phyloP scores from a whole-genome alignment of 1,140 invertebrate genomes.

The Nixonia krombeini region DNA sequence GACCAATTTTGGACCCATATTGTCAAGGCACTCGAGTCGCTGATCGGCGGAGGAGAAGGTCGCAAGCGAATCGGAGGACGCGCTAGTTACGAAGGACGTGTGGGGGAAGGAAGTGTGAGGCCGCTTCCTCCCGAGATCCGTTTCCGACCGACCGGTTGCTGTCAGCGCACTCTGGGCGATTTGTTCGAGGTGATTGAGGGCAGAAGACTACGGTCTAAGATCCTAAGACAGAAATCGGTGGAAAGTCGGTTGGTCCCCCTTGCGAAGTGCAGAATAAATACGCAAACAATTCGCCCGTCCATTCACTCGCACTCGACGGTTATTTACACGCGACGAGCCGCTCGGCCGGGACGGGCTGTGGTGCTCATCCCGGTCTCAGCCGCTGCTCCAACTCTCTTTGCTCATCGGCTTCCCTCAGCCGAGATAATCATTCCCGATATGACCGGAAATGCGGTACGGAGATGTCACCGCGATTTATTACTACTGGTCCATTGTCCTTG shows the following conservation, averaged over 20 bases:
- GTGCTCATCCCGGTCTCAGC: background rate
- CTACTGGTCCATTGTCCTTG: conserved; percentile 42
- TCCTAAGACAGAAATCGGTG: conserved; percentile 71
- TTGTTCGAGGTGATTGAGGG: conserved; percentile 63
- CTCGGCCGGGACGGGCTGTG: background rate
- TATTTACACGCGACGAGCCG: conserved; percentile 62
- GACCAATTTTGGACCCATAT: conserved; percentile 69
- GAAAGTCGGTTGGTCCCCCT: conserved; percentile 69
- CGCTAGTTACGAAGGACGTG: too few species aligned
- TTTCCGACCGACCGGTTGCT: conserved; percentile 10
- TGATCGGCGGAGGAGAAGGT: conserved; percentile 31
- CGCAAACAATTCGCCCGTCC: conserved; percentile 43
- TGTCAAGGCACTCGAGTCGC: conserved; percentile 65
- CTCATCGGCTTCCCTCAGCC: conserved; percentile 17
- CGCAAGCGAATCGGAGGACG: too few species aligned
- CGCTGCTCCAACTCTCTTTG: conserved; percentile 3
- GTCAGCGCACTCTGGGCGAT: conserved; percentile 25
- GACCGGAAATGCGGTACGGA: conserved; percentile 33
- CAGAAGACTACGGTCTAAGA: conserved; percentile 66
- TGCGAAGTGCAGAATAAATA: conserved; percentile 62
- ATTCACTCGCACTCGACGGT: conserved; percentile 57
- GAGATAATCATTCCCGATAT: conserved; percentile 30
- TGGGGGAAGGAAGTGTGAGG: too few species aligned
- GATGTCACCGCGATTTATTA: conserved; percentile 36
- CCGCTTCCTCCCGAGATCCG: too few species aligned